phyloP scores from a whole-genome alignment of 1,140 invertebrate species.

The Artemia franciscana region DNA sequence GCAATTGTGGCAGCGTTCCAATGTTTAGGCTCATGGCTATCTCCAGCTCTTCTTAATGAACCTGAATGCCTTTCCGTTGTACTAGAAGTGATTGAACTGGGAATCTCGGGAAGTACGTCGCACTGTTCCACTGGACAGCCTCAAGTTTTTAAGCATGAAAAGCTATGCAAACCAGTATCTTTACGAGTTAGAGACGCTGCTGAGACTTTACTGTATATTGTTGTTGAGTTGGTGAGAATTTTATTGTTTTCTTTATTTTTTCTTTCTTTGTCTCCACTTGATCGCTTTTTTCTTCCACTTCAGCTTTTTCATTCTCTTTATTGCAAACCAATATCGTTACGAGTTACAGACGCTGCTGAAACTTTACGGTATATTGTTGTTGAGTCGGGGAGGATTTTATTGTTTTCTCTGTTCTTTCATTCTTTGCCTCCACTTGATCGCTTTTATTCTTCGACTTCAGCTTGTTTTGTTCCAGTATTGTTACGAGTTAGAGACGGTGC shows the following conservation, averaged over 20 bases:
- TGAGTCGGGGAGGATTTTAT: slow-evolving; percentile 40
- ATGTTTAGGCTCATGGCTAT: slow-evolving; percentile 74
- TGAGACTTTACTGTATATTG: slow-evolving; percentile 65
- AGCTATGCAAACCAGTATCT: slow-evolving; percentile 82
- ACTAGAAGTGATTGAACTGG: slow-evolving; percentile 86
- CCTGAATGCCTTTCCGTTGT: slow-evolving; percentile 75
- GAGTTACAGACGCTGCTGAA: slow-evolving; percentile 85
- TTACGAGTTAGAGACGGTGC: slow-evolving; percentile 87
- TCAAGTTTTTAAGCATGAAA: slow-evolving; percentile 80
- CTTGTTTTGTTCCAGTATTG: too few relatives aligned
- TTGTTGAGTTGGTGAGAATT: slow-evolving; percentile 56
- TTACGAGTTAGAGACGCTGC: slow-evolving; percentile 88
- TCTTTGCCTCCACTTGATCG: too few relatives aligned
- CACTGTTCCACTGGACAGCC: slow-evolving; percentile 63
- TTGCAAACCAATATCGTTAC: slow-evolving; percentile 82
- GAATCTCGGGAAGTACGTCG: slow-evolving; percentile 81
- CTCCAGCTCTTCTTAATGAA: slow-evolving; percentile 65
- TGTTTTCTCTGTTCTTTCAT: too few relatives aligned
- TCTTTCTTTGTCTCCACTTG: too few relatives aligned
- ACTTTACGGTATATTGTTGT: slow-evolving; percentile 67
- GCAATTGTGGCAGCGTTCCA: slow-evolving; percentile 85
- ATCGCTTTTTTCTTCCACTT: too few relatives aligned
- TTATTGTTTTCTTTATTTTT: too few relatives aligned
- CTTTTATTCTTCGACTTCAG: too few relatives aligned
- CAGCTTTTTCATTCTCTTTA: too few relatives aligned